phyloP scores from a whole-genome alignment of 2,888 invertebrate genomes.

The Tiphia femorata region DNA sequence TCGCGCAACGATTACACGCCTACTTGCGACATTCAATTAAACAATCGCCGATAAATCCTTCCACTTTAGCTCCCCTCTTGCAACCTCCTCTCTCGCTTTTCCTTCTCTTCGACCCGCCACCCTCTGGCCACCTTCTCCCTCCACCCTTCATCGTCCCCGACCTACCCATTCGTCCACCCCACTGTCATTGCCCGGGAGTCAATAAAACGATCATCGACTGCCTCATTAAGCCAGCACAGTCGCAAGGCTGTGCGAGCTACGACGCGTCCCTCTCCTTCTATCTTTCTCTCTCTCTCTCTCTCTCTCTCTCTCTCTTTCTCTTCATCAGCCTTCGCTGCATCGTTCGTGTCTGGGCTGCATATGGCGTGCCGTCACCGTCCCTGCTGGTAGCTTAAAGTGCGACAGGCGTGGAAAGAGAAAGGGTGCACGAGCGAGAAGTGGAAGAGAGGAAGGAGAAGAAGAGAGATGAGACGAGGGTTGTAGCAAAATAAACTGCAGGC shows the following conservation, averaged over 20 bases:
- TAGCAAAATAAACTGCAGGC: too few relatives aligned
- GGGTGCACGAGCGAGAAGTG: too few relatives aligned
- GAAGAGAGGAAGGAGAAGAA: too few relatives aligned
- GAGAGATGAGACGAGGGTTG: too few relatives aligned
- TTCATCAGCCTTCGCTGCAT: too few relatives aligned
- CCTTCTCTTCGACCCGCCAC: background rate
- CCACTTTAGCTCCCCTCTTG: constrained; percentile 3
- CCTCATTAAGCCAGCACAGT: constrained; percentile 53
- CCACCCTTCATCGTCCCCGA: background rate
- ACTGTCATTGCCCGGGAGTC: constrained; percentile 33
- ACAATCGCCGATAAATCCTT: constrained; percentile 19
- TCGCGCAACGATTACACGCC: background rate
- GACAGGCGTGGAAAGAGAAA: too few relatives aligned
- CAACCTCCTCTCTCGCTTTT: constrained; percentile 10
- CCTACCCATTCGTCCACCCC: too few relatives aligned
- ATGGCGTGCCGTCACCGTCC: too few relatives aligned
- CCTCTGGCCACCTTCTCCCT: constrained; percentile 13
- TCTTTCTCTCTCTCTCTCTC: constrained; percentile 8
- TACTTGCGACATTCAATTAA: constrained; percentile 27
- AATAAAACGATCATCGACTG: constrained; percentile 55
- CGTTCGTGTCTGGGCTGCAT: too few relatives aligned
- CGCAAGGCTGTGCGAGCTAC: constrained; percentile 29
- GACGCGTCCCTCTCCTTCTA: background rate
- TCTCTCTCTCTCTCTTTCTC: background rate
- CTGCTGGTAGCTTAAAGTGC: too few relatives aligned